Evolutionary conservation across 2,888 invertebrate species (phyloP), one percentile per base, ranked within the genome.

Genomic region (Nysson spinosus): DNA sequence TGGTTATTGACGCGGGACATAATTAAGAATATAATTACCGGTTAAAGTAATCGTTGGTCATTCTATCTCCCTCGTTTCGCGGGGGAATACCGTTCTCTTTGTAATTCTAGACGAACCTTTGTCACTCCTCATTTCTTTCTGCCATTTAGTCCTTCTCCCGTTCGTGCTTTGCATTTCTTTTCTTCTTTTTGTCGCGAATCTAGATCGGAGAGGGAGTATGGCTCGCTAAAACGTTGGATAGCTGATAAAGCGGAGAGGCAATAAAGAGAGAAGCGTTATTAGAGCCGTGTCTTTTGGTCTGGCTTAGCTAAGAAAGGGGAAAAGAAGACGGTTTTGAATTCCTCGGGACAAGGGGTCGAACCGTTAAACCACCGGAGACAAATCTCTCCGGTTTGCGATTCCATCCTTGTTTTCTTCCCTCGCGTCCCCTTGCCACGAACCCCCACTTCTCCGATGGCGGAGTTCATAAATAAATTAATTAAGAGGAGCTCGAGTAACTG

Each of bases 391-490:
- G 62, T 46, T 49, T 56, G 55, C 61, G 72, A 54, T 56, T 51
- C 58, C 51, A 46, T 42, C 60, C 54, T 58, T 64, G 69, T 44
- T 50, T 49, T 43, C 40, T 51, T 30, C 47, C 9, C 17, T 22
- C 5, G 1, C 14, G 19, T 7, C 2, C n/a, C n/a, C 14, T 24
- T 28, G n/a, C 14, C 9, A 24, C 19, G 11, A 14, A 4, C 7
- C 16, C 34, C 34, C 7, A 4, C 14, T 14, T 30, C 6, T 42
- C 7, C 28, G 52, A 7, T 26, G 22, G 57, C 47, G 43, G 50
- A 73, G 77, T 83, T 85, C 83, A 85, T 85, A 85, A 85, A 85
- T 85, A 82, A 85, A 85, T 85, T 85, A 85, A 85, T 85, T 85
- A 85, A 82, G 72, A 75, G 70, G 67, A 61, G 74, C 74, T 72